Percentiles rank a stretch among this genome's conserved stretches.
These are phyloP conservation scores for Phalangium opilio DNA, from an alignment of 2,888 invertebrate species.

Conservation along the genomic window DNA sequence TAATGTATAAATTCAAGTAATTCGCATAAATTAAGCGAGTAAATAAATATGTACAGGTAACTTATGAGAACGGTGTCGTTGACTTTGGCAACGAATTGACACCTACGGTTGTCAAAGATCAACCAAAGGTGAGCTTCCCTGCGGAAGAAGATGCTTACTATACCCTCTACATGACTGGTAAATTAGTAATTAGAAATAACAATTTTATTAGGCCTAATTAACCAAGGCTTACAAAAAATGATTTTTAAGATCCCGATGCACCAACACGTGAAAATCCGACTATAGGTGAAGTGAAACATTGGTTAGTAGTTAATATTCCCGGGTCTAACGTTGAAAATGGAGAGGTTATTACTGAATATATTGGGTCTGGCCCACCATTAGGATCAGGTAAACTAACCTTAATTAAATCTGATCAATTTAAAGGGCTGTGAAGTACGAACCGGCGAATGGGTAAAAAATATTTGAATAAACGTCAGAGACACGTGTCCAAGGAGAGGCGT, in stretches of 20 bases:
- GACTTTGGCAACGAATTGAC: conserved; percentile 15
- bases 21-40: neutral
- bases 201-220: too few relatives aligned
- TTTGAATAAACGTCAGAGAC: too few relatives aligned
- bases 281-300: conserved; percentile 35
- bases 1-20: neutral
- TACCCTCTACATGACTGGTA: too few relatives aligned
- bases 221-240: too few relatives aligned
- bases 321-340: conserved; percentile 31
- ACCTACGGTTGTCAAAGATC: conserved; percentile 13
- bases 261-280: conserved; percentile 33
- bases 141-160: neutral
- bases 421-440: too few relatives aligned
- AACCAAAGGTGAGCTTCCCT: conserved; percentile 6
- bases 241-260: conserved; percentile 33
- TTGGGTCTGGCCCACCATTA: conserved; percentile 33
- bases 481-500: too few relatives aligned
- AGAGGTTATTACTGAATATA: conserved; percentile 30
- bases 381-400: conserved; percentile 30
- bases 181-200: too few relatives aligned
- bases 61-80: conserved; percentile 8
- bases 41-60: too few relatives aligned
- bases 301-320: conserved; percentile 36
- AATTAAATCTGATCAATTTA: too few relatives aligned
- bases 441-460: too few relatives aligned